Evolutionary conservation across 2,797 vertebrate species (phyloP).

Genomic region (Brotogeris chrysoptera): DNA sequence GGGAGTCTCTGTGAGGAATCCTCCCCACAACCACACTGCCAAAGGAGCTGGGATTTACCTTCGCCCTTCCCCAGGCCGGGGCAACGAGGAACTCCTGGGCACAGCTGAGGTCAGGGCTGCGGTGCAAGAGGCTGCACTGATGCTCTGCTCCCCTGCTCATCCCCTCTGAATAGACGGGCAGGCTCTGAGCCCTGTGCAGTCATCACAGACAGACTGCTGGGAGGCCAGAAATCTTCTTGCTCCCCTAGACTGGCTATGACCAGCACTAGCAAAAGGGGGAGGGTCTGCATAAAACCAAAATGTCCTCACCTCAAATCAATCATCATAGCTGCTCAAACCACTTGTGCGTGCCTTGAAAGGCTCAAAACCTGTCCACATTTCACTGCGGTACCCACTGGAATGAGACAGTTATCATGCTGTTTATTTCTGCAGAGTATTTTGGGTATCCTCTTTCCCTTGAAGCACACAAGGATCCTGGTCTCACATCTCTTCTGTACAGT

Average conservation of each 20-base stretch:
- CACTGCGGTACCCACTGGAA: constrained; percentile 21
- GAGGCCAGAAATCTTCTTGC: background rate
- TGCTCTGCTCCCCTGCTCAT: background rate
- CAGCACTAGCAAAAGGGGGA: background rate
- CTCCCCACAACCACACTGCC: background rate
- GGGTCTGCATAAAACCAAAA: background rate
- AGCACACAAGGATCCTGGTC: background rate
- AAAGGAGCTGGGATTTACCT: background rate
- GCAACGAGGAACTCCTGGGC: background rate
- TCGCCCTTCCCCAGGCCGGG: background rate
- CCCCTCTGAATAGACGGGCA: background rate
- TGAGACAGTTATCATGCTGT: constrained; percentile 11
- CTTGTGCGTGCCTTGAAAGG: background rate
- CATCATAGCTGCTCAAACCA: background rate
- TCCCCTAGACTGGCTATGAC: background rate
- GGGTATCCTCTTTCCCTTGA: constrained; percentile 49
- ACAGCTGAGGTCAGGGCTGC: rapidly evolving
- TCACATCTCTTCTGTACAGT: background rate
- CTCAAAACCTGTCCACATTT: background rate
- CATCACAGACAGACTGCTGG: background rate
- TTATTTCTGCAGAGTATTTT: constrained; percentile 63
- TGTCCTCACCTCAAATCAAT: constrained; percentile 18
- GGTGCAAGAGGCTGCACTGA: background rate
- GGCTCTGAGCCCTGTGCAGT: background rate
- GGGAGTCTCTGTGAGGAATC: background rate